Percentiles rank a stretch among this genome's conserved stretches.
Evolutionary conservation across 2,888 invertebrate genomes (phyloP).

Genomic region (Drosophila subsilvestris): DNA sequence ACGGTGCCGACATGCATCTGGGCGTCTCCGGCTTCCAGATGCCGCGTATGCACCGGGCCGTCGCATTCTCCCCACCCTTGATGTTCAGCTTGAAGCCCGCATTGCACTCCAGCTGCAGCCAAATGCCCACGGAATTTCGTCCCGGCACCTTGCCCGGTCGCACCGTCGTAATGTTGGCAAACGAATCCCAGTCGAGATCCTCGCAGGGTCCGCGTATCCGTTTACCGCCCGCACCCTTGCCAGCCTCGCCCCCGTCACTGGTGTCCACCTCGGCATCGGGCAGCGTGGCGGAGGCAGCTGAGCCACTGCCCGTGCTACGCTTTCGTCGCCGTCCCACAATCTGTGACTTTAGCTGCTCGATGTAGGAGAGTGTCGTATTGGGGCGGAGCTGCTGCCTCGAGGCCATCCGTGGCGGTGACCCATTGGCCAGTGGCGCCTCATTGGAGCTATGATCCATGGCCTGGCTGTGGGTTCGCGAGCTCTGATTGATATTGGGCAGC

Average conservation of each 20-base stretch:
- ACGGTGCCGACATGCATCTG: slow-evolving; percentile 91
- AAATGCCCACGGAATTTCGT: slow-evolving; percentile 90
- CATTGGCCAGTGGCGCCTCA: slow-evolving; percentile 35
- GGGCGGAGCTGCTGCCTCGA: slow-evolving; percentile 22
- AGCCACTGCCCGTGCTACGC: slow-evolving; percentile 57
- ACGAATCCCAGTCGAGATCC: slow-evolving; percentile 81
- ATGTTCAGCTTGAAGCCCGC: slow-evolving; percentile 91
- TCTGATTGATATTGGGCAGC: slow-evolving; percentile 72
- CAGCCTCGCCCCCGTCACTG: slow-evolving; percentile 61
- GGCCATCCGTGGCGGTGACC: slow-evolving; percentile 3
- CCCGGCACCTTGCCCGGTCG: slow-evolving; percentile 89
- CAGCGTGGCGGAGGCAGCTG: slow-evolving; percentile 24
- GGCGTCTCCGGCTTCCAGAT: slow-evolving; percentile 94
- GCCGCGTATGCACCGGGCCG: slow-evolving; percentile 92
- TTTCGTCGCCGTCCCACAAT: slow-evolving; percentile 76
- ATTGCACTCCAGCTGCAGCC: slow-evolving; percentile 90
- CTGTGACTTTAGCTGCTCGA: slow-evolving; percentile 81
- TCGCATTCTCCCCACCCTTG: slow-evolving; percentile 88
- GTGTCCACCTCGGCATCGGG: slow-evolving; percentile 67
- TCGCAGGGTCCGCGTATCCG: slow-evolving; percentile 87
- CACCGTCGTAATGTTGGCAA: slow-evolving; percentile 87
- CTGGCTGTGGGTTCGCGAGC: slow-evolving; percentile 47
- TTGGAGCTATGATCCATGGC: slow-evolving; percentile 38
- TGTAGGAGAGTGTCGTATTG: slow-evolving; percentile 55
- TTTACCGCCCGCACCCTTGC: slow-evolving; percentile 65